phyloP scores from a whole-genome alignment of 2,113 vertebrate species.

The rat (Rattus norvegicus) region GRCr8 NC_086019.1:229832001-229832500 shows the following conservation, averaged over 20 bases:
- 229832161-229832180: not conserved
- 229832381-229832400: conserved; percentile 11
- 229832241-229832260: conserved; percentile 3
- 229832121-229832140: not conserved
- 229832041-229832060: not conserved
- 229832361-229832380: not conserved
- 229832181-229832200: not conserved
- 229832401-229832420: conserved; percentile 17
- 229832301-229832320: not conserved
- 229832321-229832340: conserved; percentile 18
- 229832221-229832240: conserved; percentile 21
- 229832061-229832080: not conserved
- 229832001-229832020: not conserved
- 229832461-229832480: conserved; percentile 28
- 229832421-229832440: conserved; percentile 46
- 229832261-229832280: conserved; percentile 5
- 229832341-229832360: not conserved
- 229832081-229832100: not conserved
- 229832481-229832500: not conserved
- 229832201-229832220: not conserved
- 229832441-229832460: conserved; percentile 48
- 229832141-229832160: not conserved
- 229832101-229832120: not conserved
- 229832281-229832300: conserved; percentile 18
- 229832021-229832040: not conserved